Base-by-base conservation (phyloP, 2,797 vertebrate species). In the Falco peregrinus region DNA sequence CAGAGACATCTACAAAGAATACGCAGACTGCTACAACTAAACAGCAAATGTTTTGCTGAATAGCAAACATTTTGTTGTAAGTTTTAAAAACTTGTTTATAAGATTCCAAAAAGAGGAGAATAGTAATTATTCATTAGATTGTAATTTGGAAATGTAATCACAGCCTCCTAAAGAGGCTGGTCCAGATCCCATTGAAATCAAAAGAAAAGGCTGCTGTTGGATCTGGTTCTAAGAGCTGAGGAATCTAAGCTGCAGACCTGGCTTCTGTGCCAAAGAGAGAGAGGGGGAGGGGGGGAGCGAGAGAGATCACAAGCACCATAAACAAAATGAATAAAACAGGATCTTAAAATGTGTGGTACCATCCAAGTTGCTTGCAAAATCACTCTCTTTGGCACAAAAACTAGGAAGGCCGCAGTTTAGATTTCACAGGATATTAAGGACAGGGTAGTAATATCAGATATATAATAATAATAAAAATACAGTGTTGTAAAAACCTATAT, bases 351-450 rank as follows among this genome's bases (percentile, higher is more conserved):
- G 88, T 91, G 31, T 54, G 73, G 68, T 96, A 89, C 93, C 84
- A 94, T 97, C 95, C 95, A 97, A 94, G 88, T 83, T 59, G 54
- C 92, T 94, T 96, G 90, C 92, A 96, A 95, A 95, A 90, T 95
- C 92, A 71, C 84, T 94, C 64, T 67, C 45, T 86, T 69, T 96
- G 94, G 94, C 93, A 95, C 68, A 85, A 54, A 91, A 91, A 26
- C 50, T 80, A 65, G 90, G 93, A 96, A 95, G 92, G 86, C 94
- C 90, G 31, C 6, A 9, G 86, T 95, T 93, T 94, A 71, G 89
- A 92, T 97, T 96, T 96, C 96, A 96, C 95, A 96, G 95, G 95
- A 96, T 97, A 97, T 97, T 97, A 96, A 95, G 96, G 88, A 95
- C 89, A 95, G 89, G 47, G 78, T 95, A 93, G 65, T 94, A 96